Base-by-base conservation (phyloP, 2,113 vertebrate species). In the Microtus richardsoni region DNA sequence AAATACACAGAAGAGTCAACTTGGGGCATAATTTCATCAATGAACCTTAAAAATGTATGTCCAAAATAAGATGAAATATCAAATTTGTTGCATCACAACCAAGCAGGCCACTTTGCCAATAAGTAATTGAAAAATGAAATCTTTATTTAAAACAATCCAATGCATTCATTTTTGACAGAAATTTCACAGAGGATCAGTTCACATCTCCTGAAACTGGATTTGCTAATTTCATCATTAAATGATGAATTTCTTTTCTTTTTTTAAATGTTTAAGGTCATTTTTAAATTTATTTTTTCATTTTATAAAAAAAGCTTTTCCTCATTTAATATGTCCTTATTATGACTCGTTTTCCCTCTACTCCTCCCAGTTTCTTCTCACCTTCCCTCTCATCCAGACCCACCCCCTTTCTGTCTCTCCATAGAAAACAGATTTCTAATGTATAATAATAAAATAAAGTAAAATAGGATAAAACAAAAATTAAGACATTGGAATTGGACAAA, bases 1-100 rank as follows among this genome's bases (percentile, higher is more conserved):
- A 84, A 93, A 93, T 93, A 52, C 84, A 33, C 39, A 82, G 26
- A 94, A 70, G 91, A 91, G 86, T 19, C 92, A 92, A 75, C 21
- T 92, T 73, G 73, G 74, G 58, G 33, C 68, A 93, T 92, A 88
- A 47, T 87, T 88, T 4, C 68, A 68, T 87, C 71, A 93, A 92
- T 75, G 1, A 96, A 28, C 1, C 36, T 92, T 89, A 91, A 90
- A 52, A 87, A 84, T 68, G 17, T 80, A 68, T 64, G 22, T 12
- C 91, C 33, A 95, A 92, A 92, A 33, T 64, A 85, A n/a, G 70
- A 28, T 58, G 41, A 82, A 36, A 80, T 28, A 44, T 90, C 49
- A 80, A 24, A 85, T 74, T 95, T 96, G 9, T 58, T 64, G 1
- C 70, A 89, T 47, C 28, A 41, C 79, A 90, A 80, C 44, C 7